Conservation (phyloP, 35 echinoderm and acorn worm genomes). For the Strongylocentrotus purpuratus region DNA sequence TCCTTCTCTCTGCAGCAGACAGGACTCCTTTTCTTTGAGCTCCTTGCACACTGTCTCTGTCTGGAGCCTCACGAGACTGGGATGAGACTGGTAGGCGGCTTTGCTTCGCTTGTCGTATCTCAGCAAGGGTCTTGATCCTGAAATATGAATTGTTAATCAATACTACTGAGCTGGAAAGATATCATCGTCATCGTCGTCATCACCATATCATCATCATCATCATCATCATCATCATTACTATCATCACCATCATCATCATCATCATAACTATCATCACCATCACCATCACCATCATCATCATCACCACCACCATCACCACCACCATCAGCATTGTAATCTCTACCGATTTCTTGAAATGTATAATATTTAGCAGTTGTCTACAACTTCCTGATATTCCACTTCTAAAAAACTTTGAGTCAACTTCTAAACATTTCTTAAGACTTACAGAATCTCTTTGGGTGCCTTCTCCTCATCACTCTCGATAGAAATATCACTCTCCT, state of each 20-base stretch:
- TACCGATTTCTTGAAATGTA: no score
- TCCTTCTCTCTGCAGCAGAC: conserved; percentile 12
- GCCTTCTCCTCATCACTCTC: not conserved
- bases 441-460: not conserved
- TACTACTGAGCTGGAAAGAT: not conserved
- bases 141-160: not conserved
- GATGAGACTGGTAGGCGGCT: not conserved
- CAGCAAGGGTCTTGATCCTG: conserved; percentile 39
- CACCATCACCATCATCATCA: not conserved
- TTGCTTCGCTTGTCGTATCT: conserved; percentile 17
- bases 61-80: not conserved
- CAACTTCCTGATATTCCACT: no score
- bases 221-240: not conserved
- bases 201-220: not conserved
- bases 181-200: not conserved
- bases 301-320: not conserved
- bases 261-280: not conserved
- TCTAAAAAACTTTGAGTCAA: no score
- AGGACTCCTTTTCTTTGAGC: not conserved
- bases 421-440: not conserved
- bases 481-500: not conserved
- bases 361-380: no score
- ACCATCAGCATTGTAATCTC: not conserved
- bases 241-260: not conserved
- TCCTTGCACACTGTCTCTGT: not conserved